Evolutionary conservation across 2,888 invertebrate species (phyloP).

Genomic region (Venusia cambrica): DNA sequence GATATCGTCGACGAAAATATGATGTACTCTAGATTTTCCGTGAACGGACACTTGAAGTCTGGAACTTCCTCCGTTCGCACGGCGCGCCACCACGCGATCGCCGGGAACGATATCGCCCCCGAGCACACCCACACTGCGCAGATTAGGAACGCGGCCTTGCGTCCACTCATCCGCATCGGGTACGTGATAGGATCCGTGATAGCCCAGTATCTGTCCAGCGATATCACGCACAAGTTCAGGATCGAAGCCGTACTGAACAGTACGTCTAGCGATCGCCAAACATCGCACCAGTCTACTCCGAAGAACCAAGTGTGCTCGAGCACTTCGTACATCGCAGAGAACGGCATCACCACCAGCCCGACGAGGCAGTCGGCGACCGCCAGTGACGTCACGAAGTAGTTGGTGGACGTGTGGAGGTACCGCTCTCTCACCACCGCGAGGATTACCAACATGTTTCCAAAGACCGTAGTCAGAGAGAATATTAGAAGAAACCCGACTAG

Average conservation of each 20-base stretch:
- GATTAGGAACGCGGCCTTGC: slow-evolving; percentile 92
- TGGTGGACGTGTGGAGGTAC: slow-evolving; percentile 97
- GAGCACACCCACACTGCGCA: slow-evolving; percentile 98
- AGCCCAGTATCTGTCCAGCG: slow-evolving; percentile 98
- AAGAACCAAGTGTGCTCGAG: slow-evolving; percentile 96
- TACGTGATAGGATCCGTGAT: slow-evolving; percentile 99
- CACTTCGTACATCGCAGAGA: slow-evolving; percentile 94
- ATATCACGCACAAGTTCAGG: slow-evolving; percentile 97
- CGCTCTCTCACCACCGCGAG: slow-evolving; percentile 95
- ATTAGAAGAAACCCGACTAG: slow-evolving; percentile 90
- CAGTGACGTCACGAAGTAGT: slow-evolving; percentile 97
- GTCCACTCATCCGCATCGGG: slow-evolving; percentile 95
- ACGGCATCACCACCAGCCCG: slow-evolving; percentile 98
- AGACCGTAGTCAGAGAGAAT: slow-evolving; percentile 95
- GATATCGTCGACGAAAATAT: slow-evolving; percentile 98
- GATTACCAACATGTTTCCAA: slow-evolving; percentile 97
- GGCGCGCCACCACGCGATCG: slow-evolving; percentile 97
- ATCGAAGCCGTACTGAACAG: slow-evolving; percentile 98
- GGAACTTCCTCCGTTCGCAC: slow-evolving; percentile 91
- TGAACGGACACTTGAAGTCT: slow-evolving; percentile 95
- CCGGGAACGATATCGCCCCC: slow-evolving; percentile 98
- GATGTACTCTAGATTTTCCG: slow-evolving; percentile 97
- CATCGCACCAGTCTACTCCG: slow-evolving; percentile 97
- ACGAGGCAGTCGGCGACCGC: slow-evolving; percentile 98
- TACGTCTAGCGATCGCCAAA: slow-evolving; percentile 98